A percentile compares a stretch with the other conserved stretches of the same genome.
Conservation (phyloP, 1,140 invertebrate genomes). For the Bombyx mori region ASM3026992v2 NC_085109.1:10570001-10570500, state of each 20-base stretch:
- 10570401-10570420: too few relatives aligned
- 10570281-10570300: too few relatives aligned
- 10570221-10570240: conserved; percentile 62
- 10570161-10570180: conserved; percentile 86
- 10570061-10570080: conserved; percentile 75
- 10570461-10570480: too few relatives aligned
- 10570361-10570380: too few relatives aligned
- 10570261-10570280: not conserved
- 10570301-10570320: too few relatives aligned
- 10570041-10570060: conserved; percentile 87
- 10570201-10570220: too few relatives aligned
- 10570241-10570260: not conserved
- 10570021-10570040: conserved; percentile 87
- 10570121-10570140: conserved; percentile 84
- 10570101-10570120: conserved; percentile 82
- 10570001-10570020: conserved; percentile 84
- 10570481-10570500: too few relatives aligned
- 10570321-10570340: too few relatives aligned
- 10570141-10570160: conserved; percentile 86
- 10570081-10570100: conserved; percentile 67
- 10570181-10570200: conserved; percentile 80
- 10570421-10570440: too few relatives aligned
- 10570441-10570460: too few relatives aligned
- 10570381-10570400: too few relatives aligned
- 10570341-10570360: too few relatives aligned